A percentile compares a stretch with the other conserved stretches of the same genome.
phyloP scores from a whole-genome alignment of 1,140 invertebrate genomes.

The Drosophila leontia region DNA sequence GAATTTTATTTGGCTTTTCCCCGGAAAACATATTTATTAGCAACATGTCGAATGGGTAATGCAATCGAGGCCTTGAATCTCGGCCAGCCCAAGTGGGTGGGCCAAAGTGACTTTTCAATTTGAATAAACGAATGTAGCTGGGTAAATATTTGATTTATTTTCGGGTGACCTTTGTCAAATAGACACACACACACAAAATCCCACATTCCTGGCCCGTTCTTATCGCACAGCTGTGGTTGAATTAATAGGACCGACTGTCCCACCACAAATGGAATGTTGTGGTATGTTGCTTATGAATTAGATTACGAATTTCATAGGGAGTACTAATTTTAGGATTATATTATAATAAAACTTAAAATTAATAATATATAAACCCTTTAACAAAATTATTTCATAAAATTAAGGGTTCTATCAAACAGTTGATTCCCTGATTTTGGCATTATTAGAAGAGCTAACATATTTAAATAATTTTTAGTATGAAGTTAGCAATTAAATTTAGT shows the following conservation, averaged over 20 bases:
- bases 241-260: not conserved
- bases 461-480: fast-evolving
- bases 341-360: too few species aligned
- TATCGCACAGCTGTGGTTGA: conserved; percentile 12
- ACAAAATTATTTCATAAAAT: not conserved
- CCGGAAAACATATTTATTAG: conserved; percentile 70
- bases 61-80: conserved; percentile 70
- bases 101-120: conserved; percentile 72
- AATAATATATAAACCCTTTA: not conserved
- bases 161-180: conserved; percentile 76
- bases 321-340: too few species aligned
- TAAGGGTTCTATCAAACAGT: too few species aligned
- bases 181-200: conserved; percentile 32
- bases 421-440: not conserved
- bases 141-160: conserved; percentile 82
- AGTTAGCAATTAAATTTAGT: too few species aligned
- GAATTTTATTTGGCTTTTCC: conserved; percentile 48
- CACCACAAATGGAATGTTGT: not conserved
- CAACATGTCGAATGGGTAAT: conserved; percentile 76
- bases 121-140: conserved; percentile 69
- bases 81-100: conserved; percentile 29
- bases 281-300: not conserved
- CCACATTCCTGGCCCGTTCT: conserved; percentile 14
- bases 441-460: fast-evolving
- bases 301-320: not conserved